These are phyloP conservation scores for Eretmochelys imbricata DNA, from an alignment of 2,113 vertebrate genomes.

Conservation along the genomic window DNA sequence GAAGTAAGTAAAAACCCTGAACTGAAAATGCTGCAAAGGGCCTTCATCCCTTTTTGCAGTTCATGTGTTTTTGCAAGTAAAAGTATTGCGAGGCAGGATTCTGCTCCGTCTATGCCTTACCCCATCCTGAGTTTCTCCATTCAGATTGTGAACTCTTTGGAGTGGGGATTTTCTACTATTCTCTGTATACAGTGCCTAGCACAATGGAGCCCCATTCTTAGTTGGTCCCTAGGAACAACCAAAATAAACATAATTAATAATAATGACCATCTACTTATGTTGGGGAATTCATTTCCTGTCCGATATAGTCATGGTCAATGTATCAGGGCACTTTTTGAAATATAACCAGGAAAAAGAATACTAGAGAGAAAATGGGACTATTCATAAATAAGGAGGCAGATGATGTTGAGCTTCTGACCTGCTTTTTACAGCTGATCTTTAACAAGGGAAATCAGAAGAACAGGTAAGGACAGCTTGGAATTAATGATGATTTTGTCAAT, in stretches of 20 bases:
- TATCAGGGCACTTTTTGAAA: background rate
- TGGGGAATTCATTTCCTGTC: background rate
- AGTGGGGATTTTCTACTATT: background rate
- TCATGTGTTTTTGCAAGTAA: background rate
- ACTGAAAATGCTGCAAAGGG: background rate
- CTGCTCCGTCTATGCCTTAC: background rate
- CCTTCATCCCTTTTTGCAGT: background rate
- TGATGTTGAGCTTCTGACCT: background rate
- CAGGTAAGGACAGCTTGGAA: background rate
- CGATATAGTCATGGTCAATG: background rate
- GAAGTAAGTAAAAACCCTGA: background rate
- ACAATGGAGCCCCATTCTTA: background rate
- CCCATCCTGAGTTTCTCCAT: background rate
- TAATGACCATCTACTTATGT: background rate
- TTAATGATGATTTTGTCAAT: background rate
- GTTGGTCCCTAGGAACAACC: background rate
- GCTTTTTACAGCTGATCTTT: background rate
- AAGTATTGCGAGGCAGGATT: background rate
- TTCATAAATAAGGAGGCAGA: background rate
- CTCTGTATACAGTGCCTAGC: background rate
- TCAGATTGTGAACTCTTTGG: background rate
- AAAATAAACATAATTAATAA: background rate
- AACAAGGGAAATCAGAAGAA: background rate
- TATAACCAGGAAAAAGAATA: background rate
- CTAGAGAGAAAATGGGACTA: background rate